Percentiles rank a stretch among this genome's conserved stretches.
phyloP scores from a whole-genome alignment of 2,113 vertebrate species.

The western clawed frog (Xenopus tropicalis) region DNA sequence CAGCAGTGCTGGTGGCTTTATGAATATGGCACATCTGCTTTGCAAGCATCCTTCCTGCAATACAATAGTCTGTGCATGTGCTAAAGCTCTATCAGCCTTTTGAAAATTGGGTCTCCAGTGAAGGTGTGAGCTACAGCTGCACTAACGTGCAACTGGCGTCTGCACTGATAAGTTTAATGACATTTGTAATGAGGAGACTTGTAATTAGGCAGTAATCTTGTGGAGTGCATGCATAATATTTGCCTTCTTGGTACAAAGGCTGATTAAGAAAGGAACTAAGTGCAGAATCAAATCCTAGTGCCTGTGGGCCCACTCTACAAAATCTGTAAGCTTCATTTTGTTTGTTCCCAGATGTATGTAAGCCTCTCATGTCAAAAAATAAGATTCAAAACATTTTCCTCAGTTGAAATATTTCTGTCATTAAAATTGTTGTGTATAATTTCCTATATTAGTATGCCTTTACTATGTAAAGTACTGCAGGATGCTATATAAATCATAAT shows the following conservation, averaged over 20 bases:
- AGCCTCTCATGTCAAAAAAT: too few relatives aligned
- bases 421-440: too few relatives aligned
- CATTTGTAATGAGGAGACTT: slow-evolving; percentile 39
- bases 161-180: slow-evolving; percentile 37
- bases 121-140: neutral
- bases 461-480: too few relatives aligned
- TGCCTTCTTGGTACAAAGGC: slow-evolving; percentile 34
- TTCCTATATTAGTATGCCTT: too few relatives aligned
- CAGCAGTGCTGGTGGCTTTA: neutral
- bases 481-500: too few relatives aligned
- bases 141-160: slow-evolving; percentile 7
- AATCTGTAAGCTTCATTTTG: too few relatives aligned
- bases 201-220: slow-evolving; percentile 39
- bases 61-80: neutral
- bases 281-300: too few relatives aligned
- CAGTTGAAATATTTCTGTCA: too few relatives aligned
- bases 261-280: neutral
- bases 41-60: neutral
- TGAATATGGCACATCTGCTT: neutral
- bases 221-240: slow-evolving; percentile 36
- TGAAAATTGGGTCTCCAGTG: neutral
- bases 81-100: slow-evolving; percentile 1
- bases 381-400: too few relatives aligned
- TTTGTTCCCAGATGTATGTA: too few relatives aligned
- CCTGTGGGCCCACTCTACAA: too few relatives aligned